These are phyloP conservation scores for Antennarius maculatus DNA, from an alignment of 2,797 vertebrate species.

Conservation along the genomic window DNA sequence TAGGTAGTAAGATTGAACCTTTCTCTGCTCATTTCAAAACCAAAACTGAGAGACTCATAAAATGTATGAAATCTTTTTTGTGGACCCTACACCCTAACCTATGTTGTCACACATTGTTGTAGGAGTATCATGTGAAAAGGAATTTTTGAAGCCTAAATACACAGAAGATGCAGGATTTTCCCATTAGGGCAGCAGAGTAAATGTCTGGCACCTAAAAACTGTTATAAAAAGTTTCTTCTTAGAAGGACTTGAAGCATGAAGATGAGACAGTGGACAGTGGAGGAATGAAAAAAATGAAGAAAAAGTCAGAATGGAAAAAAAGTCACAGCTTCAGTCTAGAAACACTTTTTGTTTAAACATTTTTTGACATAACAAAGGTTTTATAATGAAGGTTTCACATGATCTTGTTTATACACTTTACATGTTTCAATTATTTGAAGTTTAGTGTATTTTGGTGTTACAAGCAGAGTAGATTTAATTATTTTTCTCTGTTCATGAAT, in stretches of 20 bases:
- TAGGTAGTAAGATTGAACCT: no score
- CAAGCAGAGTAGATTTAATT: no score
- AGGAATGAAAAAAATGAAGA: no score
- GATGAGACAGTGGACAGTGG: not conserved
- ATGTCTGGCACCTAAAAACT: conserved; percentile 21
- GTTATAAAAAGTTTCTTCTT: not conserved
- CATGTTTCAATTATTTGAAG: no score
- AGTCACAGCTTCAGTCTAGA: no score
- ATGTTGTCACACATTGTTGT: conserved; percentile 11
- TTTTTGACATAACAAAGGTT: not conserved
- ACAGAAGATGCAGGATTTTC: conserved; percentile 25
- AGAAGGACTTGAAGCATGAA: conserved; percentile 13
- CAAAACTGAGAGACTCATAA: conserved; percentile 25
- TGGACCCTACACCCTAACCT: conserved; percentile 6
- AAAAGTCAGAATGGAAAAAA: no score
- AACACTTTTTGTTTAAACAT: no score
- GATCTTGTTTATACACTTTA: no score
- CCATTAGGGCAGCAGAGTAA: conserved; percentile 30
- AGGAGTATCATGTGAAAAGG: conserved; percentile 31
- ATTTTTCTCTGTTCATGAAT: no score
- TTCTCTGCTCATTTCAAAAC: not conserved
- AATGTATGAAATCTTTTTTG: not conserved
- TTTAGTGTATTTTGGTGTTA: no score
- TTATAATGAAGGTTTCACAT: no score
- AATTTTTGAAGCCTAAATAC: conserved; percentile 42